Conservation (phyloP, 2,113 vertebrate genomes). For the Mesocricetus auratus region DNA sequence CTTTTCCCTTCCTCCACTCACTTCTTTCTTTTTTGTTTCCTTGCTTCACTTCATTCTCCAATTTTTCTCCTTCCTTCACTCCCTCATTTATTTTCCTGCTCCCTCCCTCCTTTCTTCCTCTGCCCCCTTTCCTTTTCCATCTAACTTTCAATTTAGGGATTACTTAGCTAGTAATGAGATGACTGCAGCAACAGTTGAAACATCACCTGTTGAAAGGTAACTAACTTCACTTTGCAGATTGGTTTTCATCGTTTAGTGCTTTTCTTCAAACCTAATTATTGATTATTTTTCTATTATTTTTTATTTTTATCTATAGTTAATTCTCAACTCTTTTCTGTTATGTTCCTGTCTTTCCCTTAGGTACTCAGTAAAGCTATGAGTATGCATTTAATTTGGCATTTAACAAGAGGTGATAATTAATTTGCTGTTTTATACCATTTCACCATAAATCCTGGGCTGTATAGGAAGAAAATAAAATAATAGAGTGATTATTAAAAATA, state of each 20-base stretch:
- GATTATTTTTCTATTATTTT: background rate
- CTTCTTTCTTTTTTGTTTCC: background rate
- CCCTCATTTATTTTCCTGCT: background rate
- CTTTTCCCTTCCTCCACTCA: background rate
- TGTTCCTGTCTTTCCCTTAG: background rate
- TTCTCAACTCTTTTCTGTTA: too few relatives aligned
- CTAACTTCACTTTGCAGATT: background rate
- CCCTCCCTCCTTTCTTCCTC: background rate
- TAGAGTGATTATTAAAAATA: background rate
- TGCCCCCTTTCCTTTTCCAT: too few relatives aligned
- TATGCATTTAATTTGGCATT: background rate
- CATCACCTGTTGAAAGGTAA: background rate
- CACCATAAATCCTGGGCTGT: background rate
- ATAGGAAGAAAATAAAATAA: background rate
- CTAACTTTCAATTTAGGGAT: background rate
- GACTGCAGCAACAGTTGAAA: background rate
- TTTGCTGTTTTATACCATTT: background rate
- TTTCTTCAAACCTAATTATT: background rate
- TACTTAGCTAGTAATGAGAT: background rate
- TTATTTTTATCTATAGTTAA: background rate
- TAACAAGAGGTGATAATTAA: background rate
- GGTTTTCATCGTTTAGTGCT: background rate
- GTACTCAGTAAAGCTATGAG: background rate
- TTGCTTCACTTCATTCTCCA: background rate
- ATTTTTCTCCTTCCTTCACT: background rate